Evolutionary conservation across 2,113 vertebrate species (phyloP).

Genomic region (Rhea pennata): DNA sequence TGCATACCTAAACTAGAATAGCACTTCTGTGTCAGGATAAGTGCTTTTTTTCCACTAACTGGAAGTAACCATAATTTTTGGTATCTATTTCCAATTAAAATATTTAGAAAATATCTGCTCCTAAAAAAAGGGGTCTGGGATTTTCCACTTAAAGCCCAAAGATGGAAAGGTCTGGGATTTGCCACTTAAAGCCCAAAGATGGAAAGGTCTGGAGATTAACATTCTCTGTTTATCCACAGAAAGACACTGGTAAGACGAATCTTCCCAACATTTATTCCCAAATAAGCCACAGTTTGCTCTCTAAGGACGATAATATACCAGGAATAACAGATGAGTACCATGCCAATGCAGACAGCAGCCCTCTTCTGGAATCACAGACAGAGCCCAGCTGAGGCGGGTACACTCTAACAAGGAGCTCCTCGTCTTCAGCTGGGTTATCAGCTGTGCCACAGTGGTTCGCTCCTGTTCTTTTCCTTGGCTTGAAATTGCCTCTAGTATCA

Average conservation of each 20-base stretch:
- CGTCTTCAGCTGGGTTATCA: background rate
- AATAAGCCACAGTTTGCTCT: background rate
- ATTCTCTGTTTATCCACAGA: background rate
- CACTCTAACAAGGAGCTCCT: slow-evolving; percentile 28
- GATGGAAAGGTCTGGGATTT: background rate
- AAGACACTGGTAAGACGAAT: background rate
- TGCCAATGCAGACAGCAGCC: background rate
- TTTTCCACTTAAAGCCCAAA: background rate
- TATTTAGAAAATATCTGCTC: fast-evolving
- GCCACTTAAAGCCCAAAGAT: background rate
- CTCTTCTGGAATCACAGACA: background rate
- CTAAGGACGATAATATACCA: background rate
- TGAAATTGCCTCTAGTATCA: background rate
- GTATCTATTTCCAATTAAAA: background rate
- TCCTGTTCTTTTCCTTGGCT: background rate
- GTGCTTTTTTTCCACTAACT: background rate
- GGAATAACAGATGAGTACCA: background rate
- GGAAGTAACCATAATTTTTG: background rate
- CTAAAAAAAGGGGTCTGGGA: background rate
- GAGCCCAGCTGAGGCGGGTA: background rate
- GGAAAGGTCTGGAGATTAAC: background rate
- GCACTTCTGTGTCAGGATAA: background rate
- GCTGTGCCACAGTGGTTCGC: background rate
- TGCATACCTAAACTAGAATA: background rate
- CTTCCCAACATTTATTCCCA: background rate